These are phyloP conservation scores for Agrotis ipsilon DNA, from an alignment of 2,888 invertebrate genomes.

Conservation along the genomic window DNA sequence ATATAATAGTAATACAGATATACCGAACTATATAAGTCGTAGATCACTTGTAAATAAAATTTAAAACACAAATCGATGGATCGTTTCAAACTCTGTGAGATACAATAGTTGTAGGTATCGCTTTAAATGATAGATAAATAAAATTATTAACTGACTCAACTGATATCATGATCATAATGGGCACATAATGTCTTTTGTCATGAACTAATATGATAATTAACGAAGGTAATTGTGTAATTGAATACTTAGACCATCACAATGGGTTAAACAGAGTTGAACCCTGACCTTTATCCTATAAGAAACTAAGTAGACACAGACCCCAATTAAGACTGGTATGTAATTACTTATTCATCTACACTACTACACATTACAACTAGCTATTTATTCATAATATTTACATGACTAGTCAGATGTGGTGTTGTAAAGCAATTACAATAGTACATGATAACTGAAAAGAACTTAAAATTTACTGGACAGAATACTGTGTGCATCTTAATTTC, in stretches of 20 bases:
- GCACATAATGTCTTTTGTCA: slow-evolving; percentile 48
- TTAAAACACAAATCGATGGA: slow-evolving; percentile 37
- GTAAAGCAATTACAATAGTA: slow-evolving; percentile 58
- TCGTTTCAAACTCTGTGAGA: slow-evolving; percentile 11
- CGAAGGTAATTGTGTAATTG: slow-evolving; percentile 57
- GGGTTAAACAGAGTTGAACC: slow-evolving; percentile 58
- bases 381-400: slow-evolving; percentile 67
- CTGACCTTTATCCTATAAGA: slow-evolving; percentile 60
- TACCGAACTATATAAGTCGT: slow-evolving; percentile 45
- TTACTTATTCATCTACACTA: slow-evolving; percentile 56
- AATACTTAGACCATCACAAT: slow-evolving; percentile 59
- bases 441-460: slow-evolving; percentile 34
- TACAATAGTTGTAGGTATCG: slow-evolving; percentile 22
- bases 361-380: slow-evolving; percentile 59
- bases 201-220: slow-evolving; percentile 54
- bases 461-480: slow-evolving; percentile 65
- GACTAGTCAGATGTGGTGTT: slow-evolving; percentile 74
- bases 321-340: slow-evolving; percentile 53
- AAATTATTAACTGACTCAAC: slow-evolving; percentile 37
- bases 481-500: slow-evolving; percentile 39
- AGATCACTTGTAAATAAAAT: slow-evolving; percentile 52
- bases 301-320: slow-evolving; percentile 53
- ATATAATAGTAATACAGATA: slow-evolving; percentile 58
- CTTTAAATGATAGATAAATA: slow-evolving; percentile 9
- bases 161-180: slow-evolving; percentile 25